Conservation (phyloP, 2,113 vertebrate genomes). For the Pomatorhinus ruficollis region DNA sequence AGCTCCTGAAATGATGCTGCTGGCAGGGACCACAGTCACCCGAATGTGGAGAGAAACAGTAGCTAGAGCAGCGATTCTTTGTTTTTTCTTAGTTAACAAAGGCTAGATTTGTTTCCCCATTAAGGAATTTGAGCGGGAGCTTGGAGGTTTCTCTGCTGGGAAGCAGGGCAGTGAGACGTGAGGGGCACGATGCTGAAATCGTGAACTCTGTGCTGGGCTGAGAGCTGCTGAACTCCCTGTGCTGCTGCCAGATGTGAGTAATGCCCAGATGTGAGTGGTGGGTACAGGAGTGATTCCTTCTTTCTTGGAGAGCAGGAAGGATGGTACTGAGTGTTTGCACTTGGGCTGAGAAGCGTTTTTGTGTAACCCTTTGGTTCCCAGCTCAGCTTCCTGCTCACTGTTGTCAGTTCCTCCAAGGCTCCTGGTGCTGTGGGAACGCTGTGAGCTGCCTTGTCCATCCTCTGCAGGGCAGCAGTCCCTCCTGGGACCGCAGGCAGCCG, state of each 20-base stretch:
- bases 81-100: neutral
- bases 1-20: neutral
- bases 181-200: neutral
- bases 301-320: conserved; percentile 26
- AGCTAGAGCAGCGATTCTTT: neutral
- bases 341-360: neutral
- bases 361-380: conserved; percentile 14
- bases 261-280: conserved; percentile 33
- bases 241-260: conserved; percentile 48
- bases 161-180: neutral
- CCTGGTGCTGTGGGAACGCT: neutral
- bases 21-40: neutral
- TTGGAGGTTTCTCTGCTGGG: neutral
- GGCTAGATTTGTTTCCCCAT: neutral
- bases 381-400: neutral
- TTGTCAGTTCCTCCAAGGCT: neutral
- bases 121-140: neutral
- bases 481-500: neutral
- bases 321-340: neutral
- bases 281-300: neutral
- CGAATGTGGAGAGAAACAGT: neutral
- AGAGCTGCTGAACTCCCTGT: neutral
- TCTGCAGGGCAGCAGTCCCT: neutral
- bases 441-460: neutral
- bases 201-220: neutral